Percentiles rank a stretch among this genome's conserved stretches.
These are phyloP conservation scores for Druceiella hillmani DNA, from an alignment of 2,888 invertebrate genomes.

Conservation along the genomic window DNA sequence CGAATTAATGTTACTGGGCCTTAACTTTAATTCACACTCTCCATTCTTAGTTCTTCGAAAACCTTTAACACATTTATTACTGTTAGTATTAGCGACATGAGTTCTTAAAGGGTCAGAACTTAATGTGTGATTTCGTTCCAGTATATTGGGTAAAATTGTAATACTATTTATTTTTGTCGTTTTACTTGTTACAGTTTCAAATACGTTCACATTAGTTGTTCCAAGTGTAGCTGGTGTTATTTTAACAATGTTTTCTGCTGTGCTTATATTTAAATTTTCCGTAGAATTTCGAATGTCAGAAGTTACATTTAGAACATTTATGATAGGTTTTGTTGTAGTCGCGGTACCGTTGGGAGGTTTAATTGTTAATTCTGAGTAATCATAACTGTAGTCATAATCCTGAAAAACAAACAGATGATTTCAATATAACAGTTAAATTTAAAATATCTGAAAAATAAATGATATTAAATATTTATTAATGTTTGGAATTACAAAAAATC, in stretches of 20 bases:
- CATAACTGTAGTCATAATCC: conserved; percentile 71
- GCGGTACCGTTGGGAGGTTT: conserved; percentile 47
- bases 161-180: too few relatives aligned
- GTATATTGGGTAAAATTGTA: too few relatives aligned
- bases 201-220: too few relatives aligned
- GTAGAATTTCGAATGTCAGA: conserved; percentile 11
- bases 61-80: conserved; percentile 37
- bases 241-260: conserved; percentile 10
- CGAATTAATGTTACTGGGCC: conserved; percentile 35
- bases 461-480: too few relatives aligned
- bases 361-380: conserved; percentile 66
- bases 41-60: conserved; percentile 38
- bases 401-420: conserved; percentile 36
- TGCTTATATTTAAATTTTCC: conserved; percentile 17
- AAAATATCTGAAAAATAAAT: too few relatives aligned
- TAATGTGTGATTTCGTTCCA: conserved; percentile 4
- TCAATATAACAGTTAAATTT: too few relatives aligned
- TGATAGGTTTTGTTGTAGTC: conserved; percentile 11
- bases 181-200: too few relatives aligned
- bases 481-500: too few relatives aligned
- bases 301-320: not conserved
- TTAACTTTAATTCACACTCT: conserved; percentile 38
- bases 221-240: too few relatives aligned
- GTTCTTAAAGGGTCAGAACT: too few relatives aligned
- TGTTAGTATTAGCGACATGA: too few relatives aligned